Percentiles rank a stretch among this genome's conserved stretches.
phyloP scores from a whole-genome alignment of 1,140 invertebrate species.

The Asobara japonica region DNA sequence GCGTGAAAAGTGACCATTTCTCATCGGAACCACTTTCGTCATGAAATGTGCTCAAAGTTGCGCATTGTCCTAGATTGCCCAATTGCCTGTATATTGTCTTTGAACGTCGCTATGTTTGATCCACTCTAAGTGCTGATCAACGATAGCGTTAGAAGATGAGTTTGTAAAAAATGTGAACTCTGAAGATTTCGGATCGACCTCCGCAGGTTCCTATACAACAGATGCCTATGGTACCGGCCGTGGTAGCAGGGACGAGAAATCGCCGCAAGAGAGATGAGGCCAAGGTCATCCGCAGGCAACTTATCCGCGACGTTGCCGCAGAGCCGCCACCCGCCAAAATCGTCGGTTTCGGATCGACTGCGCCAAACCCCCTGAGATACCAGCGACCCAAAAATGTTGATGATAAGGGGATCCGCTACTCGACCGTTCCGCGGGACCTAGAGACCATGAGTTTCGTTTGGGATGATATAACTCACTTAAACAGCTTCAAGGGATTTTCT shows the following conservation, averaged over 20 bases:
- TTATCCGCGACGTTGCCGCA: constrained; percentile 64
- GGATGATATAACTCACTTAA: constrained; percentile 67
- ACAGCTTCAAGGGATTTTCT: constrained; percentile 52
- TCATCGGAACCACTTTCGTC: too few species aligned
- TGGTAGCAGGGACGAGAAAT: constrained; percentile 46
- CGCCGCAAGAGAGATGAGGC: constrained; percentile 58
- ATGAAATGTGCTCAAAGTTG: too few species aligned
- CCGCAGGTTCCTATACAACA: constrained; percentile 47
- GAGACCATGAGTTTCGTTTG: constrained; percentile 70
- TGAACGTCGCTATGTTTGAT: too few species aligned
- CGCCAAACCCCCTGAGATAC: constrained; percentile 66
- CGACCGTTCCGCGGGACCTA: constrained; percentile 67
- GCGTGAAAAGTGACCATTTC: too few species aligned
- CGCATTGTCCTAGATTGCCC: too few species aligned
- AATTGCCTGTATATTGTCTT: too few species aligned
- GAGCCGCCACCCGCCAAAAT: constrained; percentile 58
- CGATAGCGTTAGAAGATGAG: too few species aligned
- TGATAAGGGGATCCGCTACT: constrained; percentile 63
- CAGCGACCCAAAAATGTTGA: constrained; percentile 64
- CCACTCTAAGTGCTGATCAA: too few species aligned
- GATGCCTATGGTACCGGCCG: constrained; percentile 50
- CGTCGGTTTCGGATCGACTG: constrained; percentile 64
- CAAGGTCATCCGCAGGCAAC: constrained; percentile 58
- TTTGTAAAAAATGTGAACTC: too few species aligned
- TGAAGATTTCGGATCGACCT: too few species aligned